Base-by-base conservation (phyloP, 2,888 invertebrate genomes). In the Nomada fabriciana region DNA sequence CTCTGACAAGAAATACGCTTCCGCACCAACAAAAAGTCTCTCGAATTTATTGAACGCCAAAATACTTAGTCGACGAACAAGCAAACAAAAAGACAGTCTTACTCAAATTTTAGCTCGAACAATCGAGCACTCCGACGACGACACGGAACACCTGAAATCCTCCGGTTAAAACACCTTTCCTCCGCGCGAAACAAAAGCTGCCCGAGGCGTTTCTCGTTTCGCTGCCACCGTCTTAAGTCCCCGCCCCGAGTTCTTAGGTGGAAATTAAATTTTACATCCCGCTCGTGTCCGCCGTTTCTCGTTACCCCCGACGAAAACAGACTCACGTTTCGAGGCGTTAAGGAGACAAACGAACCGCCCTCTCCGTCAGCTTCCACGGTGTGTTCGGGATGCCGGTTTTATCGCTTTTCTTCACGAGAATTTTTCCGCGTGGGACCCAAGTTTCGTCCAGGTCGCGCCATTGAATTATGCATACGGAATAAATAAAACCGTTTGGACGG, bases 251-350 rank as follows among this genome's bases (percentile, higher is more conserved):
- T 13, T 43, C 53, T 69, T 60, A 25, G 55, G 43, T 71, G 67
- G 67, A 87, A 88, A 89, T 90, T 86, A 89, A 89, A 90, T 88
- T 89, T 89, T 86, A 88, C 84, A 86, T 87, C 82, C 84, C 77
- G 69, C 50, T 60, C 63, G 60, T 60, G 76, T 82, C 75, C 61
- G 64, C 64, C 71, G n/a, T 36, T 36, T 36, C 36, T 36, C 36
- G 36, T 36, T 36, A 36, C 36, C 36, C 36, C 7, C 36, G 36
- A 36, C 36, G 36, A 36, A 36, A 36, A 36, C 36, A 36, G 36
- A 7, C 36, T 5, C 5, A 7, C 36, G 36, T 36, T 36, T 36
- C 36, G 36, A 1, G 7, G 36, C 36, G 36, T 9, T 36, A 36
- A 36, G 7, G 36, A 36, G 36, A 36, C 36, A 36, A 36, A 36